A percentile compares a stretch with the other conserved stretches of the same genome.
These are phyloP conservation scores for Hemicentrotus pulcherrimus DNA, from an alignment of 35 echinoderm and acorn worm species.

Conservation along the genomic window DNA sequence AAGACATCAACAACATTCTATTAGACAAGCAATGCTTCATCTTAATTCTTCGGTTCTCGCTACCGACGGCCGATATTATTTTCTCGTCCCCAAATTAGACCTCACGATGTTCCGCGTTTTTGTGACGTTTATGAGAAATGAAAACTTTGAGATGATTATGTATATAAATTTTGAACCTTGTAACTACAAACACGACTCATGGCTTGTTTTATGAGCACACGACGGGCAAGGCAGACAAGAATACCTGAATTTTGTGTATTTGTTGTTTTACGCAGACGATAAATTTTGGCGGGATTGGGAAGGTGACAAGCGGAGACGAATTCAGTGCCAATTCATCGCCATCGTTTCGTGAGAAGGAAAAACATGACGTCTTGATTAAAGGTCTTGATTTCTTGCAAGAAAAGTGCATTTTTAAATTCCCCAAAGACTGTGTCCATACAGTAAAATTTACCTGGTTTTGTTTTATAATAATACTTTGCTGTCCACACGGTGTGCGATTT, in stretches of 20 bases:
- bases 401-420: not conserved
- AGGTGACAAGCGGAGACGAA: not conserved
- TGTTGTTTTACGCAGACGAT: conserved; percentile 35
- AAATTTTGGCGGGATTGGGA: conserved; percentile 31
- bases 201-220: not conserved
- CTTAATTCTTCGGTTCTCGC: not conserved
- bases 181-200: conserved; percentile 29
- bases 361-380: not conserved
- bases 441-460: no score
- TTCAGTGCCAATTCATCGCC: conserved; percentile 20
- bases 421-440: no score
- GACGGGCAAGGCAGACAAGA: conserved; percentile 1
- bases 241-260: conserved; percentile 42
- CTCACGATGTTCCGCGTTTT: conserved; percentile 4
- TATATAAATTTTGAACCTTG: conserved; percentile 27
- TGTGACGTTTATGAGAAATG: conserved; percentile 26
- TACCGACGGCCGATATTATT: not conserved
- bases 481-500: no score
- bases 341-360: not conserved
- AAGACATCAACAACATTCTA: not conserved
- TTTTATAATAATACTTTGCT: no score
- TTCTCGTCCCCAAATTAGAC: not conserved
- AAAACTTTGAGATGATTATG: conserved; percentile 33
- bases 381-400: not conserved
- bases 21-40: not conserved